phyloP scores from a whole-genome alignment of 2,113 vertebrate species.

The Labrus mixtus region DNA sequence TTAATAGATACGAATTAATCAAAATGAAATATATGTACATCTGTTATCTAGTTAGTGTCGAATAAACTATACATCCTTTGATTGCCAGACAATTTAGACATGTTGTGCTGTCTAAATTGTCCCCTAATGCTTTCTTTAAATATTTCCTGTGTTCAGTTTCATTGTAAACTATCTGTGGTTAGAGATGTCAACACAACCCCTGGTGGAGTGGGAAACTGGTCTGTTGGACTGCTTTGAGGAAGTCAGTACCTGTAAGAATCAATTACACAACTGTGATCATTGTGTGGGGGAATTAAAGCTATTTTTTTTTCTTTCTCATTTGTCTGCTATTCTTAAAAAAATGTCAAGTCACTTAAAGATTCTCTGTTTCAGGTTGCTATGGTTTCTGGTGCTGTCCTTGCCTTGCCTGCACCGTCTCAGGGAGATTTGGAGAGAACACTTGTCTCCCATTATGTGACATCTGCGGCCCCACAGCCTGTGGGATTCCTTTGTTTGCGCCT shows the following conservation, averaged over 20 bases:
- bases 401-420: slow-evolving; percentile 48
- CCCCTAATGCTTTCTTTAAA: neutral
- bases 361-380: slow-evolving; percentile 48
- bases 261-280: too few relatives aligned
- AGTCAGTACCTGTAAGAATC: slow-evolving; percentile 36
- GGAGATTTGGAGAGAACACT: slow-evolving; percentile 9
- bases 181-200: neutral
- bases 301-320: neutral
- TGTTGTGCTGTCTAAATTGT: too few relatives aligned
- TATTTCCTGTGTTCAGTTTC: neutral
- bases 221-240: slow-evolving; percentile 52
- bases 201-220: slow-evolving; percentile 13
- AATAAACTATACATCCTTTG: too few relatives aligned
- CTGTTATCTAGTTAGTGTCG: too few relatives aligned
- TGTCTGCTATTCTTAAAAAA: neutral
- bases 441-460: slow-evolving; percentile 57
- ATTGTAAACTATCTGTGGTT: neutral
- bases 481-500: slow-evolving; percentile 35
- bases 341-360: neutral
- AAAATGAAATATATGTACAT: too few relatives aligned
- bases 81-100: too few relatives aligned
- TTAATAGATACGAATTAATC: too few relatives aligned
- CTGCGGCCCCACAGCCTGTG: neutral
- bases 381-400: slow-evolving; percentile 66
- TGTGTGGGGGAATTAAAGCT: neutral